Percentiles rank a stretch among this genome's conserved stretches.
Evolutionary conservation across 2,797 vertebrate species (phyloP).

Genomic region (Loriculus beryllinus): DNA sequence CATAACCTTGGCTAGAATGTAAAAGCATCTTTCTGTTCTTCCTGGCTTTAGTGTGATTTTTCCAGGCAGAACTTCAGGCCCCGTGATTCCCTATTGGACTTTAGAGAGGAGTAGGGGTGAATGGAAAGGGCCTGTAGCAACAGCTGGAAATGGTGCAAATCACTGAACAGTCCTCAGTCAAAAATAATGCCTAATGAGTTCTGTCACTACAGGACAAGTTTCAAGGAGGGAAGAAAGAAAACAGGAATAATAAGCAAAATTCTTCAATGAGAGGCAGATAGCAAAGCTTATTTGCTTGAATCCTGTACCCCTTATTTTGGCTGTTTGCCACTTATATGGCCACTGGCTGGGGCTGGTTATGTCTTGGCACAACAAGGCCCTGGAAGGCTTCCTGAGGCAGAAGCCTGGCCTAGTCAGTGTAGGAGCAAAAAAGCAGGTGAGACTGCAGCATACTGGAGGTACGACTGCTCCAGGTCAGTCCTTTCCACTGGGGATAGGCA

Average conservation of each 20-base stretch:
- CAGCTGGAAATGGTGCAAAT: not conserved
- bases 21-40: not conserved
- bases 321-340: not conserved
- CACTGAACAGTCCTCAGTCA: not conserved
- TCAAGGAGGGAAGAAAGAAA: not conserved
- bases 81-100: not conserved
- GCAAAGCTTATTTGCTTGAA: not conserved
- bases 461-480: not conserved
- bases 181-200: not conserved
- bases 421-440: not conserved
- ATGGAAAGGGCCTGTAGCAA: not conserved
- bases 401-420: not conserved
- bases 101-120: not conserved
- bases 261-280: not conserved
- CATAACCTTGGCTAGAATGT: not conserved
- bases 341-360: not conserved
- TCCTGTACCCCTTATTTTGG: not conserved
- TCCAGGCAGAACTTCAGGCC: not conserved
- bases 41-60: not conserved
- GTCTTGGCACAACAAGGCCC: not conserved
- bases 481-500: not conserved
- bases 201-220: not conserved
- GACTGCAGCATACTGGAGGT: not conserved
- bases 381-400: not conserved
- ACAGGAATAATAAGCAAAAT: not conserved